Conservation (phyloP, 2,113 vertebrate genomes). For the Platichthys stellatus region DNA sequence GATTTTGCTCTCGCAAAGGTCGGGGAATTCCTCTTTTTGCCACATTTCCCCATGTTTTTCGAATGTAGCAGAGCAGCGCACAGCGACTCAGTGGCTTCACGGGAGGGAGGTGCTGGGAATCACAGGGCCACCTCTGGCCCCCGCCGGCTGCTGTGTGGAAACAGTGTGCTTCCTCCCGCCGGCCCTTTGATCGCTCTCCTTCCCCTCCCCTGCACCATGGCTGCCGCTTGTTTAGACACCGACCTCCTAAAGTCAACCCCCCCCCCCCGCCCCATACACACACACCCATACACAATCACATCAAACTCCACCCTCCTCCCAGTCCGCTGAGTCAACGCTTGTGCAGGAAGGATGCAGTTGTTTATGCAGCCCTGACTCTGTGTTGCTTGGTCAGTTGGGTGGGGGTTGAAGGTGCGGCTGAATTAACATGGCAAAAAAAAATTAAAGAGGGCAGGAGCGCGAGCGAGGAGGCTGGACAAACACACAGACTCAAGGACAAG, state of each 20-base stretch:
- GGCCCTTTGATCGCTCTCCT: slow-evolving; percentile 49
- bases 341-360: slow-evolving; percentile 82
- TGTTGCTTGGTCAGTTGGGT: slow-evolving; percentile 20
- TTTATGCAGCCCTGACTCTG: slow-evolving; percentile 64
- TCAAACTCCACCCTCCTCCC: slow-evolving; percentile 33
- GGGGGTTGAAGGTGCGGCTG: neutral
- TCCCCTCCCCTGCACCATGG: slow-evolving; percentile 31
- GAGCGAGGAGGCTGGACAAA: slow-evolving; percentile 45
- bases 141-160: slow-evolving; percentile 58
- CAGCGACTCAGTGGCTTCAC: slow-evolving; percentile 8
- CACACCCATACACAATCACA: slow-evolving; percentile 12
- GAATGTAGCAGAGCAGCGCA: neutral
- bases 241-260: slow-evolving; percentile 62
- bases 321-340: slow-evolving; percentile 78
- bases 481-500: slow-evolving; percentile 14
- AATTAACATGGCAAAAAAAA: slow-evolving; percentile 34
- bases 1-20: slow-evolving; percentile 21
- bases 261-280: neutral
- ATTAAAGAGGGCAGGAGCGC: slow-evolving; percentile 37
- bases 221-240: slow-evolving; percentile 64
- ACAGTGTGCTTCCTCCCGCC: slow-evolving; percentile 68
- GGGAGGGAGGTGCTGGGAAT: slow-evolving; percentile 52
- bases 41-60: slow-evolving; percentile 28
- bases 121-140: slow-evolving; percentile 55
- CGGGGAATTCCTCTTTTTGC: slow-evolving; percentile 17